Conservation (phyloP, 1,140 invertebrate species). For the Monomorium pharaonis region DNA sequence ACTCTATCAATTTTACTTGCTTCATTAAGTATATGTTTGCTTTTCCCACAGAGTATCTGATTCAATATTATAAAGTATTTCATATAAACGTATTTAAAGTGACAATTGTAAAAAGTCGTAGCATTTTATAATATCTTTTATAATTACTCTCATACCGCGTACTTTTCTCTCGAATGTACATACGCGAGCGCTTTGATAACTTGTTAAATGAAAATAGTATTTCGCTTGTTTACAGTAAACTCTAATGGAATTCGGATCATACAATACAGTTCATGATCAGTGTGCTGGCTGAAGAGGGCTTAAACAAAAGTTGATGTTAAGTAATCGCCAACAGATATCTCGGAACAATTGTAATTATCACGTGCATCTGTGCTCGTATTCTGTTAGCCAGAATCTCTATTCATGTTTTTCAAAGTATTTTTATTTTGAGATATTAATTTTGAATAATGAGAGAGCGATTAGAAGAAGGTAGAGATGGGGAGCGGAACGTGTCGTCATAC, state of each 20-base stretch:
- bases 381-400: background rate
- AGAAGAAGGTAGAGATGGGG: background rate
- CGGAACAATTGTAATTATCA: background rate
- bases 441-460: background rate
- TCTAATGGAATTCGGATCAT: background rate
- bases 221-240: background rate
- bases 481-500: background rate
- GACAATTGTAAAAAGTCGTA: background rate
- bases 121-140: background rate
- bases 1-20: background rate
- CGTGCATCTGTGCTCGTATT: background rate
- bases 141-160: background rate
- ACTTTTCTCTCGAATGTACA: background rate
- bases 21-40: background rate
- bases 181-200: background rate
- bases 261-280: background rate
- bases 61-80: background rate
- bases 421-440: too few relatives aligned
- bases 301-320: background rate
- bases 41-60: background rate
- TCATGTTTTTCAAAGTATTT: background rate
- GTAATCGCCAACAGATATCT: background rate
- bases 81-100: background rate
- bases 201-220: background rate
- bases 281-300: background rate